Percentiles rank a stretch among this genome's conserved stretches.
Evolutionary conservation across 2,113 vertebrate genomes (phyloP).

Genomic region (Oenanthe oenanthe): DNA sequence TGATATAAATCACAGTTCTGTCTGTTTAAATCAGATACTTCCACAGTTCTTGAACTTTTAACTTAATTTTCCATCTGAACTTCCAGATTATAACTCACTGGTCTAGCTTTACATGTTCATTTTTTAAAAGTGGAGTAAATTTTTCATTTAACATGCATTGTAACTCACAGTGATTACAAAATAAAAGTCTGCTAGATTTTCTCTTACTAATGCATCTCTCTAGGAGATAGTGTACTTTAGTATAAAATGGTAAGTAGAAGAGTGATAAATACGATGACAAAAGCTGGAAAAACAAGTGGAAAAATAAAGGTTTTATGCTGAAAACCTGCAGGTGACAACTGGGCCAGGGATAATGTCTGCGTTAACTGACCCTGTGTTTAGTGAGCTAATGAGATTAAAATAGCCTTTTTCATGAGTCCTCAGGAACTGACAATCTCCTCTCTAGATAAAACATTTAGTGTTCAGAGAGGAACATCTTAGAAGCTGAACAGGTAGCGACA

Average conservation of each 20-base stretch:
- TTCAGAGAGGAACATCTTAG: neutral
- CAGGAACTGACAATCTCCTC: neutral
- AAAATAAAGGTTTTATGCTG: neutral
- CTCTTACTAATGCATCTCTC: neutral
- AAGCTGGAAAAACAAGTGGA: neutral
- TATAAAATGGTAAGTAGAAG: neutral
- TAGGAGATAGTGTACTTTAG: neutral
- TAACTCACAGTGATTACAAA: neutral
- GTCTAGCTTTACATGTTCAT: neutral
- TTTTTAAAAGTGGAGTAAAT: neutral
- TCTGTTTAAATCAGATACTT: neutral
- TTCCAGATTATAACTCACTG: neutral
- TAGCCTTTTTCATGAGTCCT: neutral
- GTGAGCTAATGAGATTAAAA: neutral
- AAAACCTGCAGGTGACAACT: neutral
- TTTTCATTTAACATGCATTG: neutral
- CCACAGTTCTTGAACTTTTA: neutral
- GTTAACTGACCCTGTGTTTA: neutral
- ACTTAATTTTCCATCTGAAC: neutral
- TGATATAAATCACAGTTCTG: neutral
- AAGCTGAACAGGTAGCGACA: neutral
- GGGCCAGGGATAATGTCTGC: neutral
- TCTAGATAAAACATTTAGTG: neutral
- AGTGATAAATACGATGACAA: neutral
- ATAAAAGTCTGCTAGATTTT: neutral